Base-by-base conservation (phyloP, 2,797 vertebrate species). In the Parauchenoglanis ngamensis region DNA sequence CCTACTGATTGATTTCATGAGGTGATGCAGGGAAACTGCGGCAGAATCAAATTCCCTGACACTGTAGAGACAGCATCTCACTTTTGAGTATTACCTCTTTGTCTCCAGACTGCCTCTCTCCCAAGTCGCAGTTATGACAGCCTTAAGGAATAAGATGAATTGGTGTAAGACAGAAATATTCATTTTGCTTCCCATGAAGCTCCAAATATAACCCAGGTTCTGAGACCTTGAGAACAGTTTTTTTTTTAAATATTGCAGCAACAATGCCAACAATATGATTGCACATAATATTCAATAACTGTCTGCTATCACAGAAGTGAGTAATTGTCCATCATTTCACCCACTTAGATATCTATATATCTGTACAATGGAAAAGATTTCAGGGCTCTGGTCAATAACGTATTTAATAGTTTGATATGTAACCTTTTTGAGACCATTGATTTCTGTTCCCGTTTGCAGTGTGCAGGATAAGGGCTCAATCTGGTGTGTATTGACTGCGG, bases 321-420 rank as follows among this genome's bases (percentile, higher is more conserved):
- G 84, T 88, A 70, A 85, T 89, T 90, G 68, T 90, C 89, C 90
- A 85, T 89, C 86, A 83, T 88, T 85, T 78, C 83, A 86, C 67
- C 61, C 82, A 79, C 79, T 91, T 83, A 91, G 89, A 93, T 90
- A 90, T 90, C 89, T 91, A 91, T 91, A 94, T 94, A 91, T 92
- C 89, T 90, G 91, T 88, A 89, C 89, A 91, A 88, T 90, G 65
- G 88, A 89, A 88, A 88, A 94, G 93, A 94, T 94, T 84, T 89
- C 75, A 88, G 88, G 86, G 89, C 85, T 88, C 90, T 89, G 92
- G 93, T 96, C 95, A 87, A 96, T 96, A 91, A 89, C 92, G 91
- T 96, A 94, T 96, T 96, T 96, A 96, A 96, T 95, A 95, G 95
- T 96, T 95, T 95, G 94, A 96, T 90, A 94, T 95, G 94, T 95